Evolutionary conservation across 2,113 vertebrate genomes (phyloP), one percentile per base, ranked within the genome.

Genomic region (Semicossyphus pulcher): DNA sequence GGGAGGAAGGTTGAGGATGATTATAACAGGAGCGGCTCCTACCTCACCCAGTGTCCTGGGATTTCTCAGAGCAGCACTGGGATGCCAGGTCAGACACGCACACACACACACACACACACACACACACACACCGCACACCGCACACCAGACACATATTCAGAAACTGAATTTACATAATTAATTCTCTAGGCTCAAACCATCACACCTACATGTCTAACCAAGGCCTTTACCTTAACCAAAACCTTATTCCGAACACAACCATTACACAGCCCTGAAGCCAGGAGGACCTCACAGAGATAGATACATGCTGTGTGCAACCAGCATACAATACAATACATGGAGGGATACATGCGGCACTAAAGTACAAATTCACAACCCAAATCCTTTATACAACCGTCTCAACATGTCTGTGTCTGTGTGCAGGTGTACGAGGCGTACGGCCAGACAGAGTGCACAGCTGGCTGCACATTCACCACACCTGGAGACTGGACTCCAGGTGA

Each of bases 391-490:
- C 25, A 54, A 4, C 48, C 16, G 18, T 63, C 10, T 51, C 9
- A 52, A 47, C 11, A 29, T 1, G 2, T 47, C 0, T 73, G 15
- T 76, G 26, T 81, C 2, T 81, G 53, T 62, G 9, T 66, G 14
- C 84, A 99, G 98, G 96, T 99, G 47, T 99, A 99, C 37, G 98
- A 99, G 91, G 98, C 97, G 1, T 99, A 98, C 0, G 97, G 98
- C 51, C 97, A 99, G 92, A 99, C 98, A 1, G 98, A 99, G 77
- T 99, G 98, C 85, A 99, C 98, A 11, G 98, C 98, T 23, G 98
- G 98, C 42, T 99, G 98, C 78, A 99, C 98, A 47, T 99, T 95
- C 72, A 99, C 98, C 7, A 99, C 97, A 2, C 98, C 98, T 0
- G 97, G 98, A 47, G 98, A 99, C 92, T 99, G 97, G 97, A 99